These are phyloP conservation scores for Balaeniceps rex DNA, from an alignment of 2,113 vertebrate species.

Conservation along the genomic window DNA sequence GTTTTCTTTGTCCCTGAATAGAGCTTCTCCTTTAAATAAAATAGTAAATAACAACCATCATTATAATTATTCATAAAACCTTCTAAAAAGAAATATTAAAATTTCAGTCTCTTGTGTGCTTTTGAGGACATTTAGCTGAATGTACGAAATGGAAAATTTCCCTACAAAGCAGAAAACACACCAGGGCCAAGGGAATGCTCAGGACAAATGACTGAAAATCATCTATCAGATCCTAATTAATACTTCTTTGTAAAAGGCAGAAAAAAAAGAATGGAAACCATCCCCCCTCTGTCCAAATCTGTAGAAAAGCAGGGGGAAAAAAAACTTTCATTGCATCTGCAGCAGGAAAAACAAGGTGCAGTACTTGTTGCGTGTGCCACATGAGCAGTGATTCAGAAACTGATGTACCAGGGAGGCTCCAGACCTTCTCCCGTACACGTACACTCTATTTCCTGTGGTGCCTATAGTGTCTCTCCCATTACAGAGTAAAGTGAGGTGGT, in stretches of 20 bases:
- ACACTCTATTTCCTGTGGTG: not conserved
- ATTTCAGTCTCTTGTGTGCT: not conserved
- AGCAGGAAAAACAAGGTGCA: not conserved
- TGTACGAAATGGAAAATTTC: not conserved
- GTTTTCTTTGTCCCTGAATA: not conserved
- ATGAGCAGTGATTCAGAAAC: not conserved
- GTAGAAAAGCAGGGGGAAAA: not conserved
- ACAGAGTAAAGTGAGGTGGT: not conserved
- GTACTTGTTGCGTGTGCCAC: not conserved
- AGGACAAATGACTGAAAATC: not conserved
- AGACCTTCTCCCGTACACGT: accelerated
- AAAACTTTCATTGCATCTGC: not conserved
- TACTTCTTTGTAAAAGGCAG: not conserved
- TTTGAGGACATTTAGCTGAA: not conserved
- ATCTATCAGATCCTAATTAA: not conserved
- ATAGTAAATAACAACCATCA: not conserved
- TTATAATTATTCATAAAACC: not conserved
- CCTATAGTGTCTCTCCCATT: not conserved
- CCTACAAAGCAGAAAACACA: not conserved
- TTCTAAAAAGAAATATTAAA: not conserved
- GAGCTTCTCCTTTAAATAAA: not conserved
- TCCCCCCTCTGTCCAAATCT: not conserved
- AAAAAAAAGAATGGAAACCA: not conserved
- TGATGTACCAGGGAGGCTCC: not conserved
- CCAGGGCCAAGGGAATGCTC: not conserved